Evolutionary conservation across 2,888 invertebrate genomes (phyloP), one percentile per base, ranked within the genome.

Genomic region (Allygus modestus): DNA sequence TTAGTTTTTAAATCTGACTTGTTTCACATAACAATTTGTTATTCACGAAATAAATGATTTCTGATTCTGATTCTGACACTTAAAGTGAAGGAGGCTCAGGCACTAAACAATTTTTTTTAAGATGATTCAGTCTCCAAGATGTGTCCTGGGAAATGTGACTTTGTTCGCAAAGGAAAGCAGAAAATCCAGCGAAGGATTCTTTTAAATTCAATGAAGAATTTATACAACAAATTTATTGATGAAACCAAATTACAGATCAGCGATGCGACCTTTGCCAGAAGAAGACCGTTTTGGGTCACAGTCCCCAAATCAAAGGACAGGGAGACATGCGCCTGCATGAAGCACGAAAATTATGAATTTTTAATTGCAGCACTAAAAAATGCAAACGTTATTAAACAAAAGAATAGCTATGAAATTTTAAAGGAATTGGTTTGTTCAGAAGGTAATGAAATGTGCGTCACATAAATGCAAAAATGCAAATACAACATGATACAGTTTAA

Each of bases 241-340:
- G 65, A 65, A 65, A 9, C 23, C 15, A 15, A 65, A 2, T 28
- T 65, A 15, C 5, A 65, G 23, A 65, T 65, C 9, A 28, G 65
- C 9, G 5, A 65, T 23, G 15, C 26, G 1, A 65, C 65, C 15
- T 65, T 65, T 23, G 7, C 31, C 5, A 65, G 65, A 65, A 11
- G 9, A 28, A 65, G 65, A 65, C 65, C 65, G 15, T 65, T 65
- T 65, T 65, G 65, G 65, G 65, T 65, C 2, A 65, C 65, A n/a
- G 11, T 2, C 2, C 65, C 65, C 15, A 65, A 65, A 23, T 5
- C 15, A 2, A 2, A 15, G 5, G 65, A 65, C 65, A 65, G 65
- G 15, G 65, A 65, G 20, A 65, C 65, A 9, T 65, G 65, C 31
- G 65, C 65, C 12, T 65, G 65, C 15, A 15, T 65, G 12, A 9